Percentiles rank a stretch among this genome's conserved stretches.
Evolutionary conservation across 2,113 vertebrate species (phyloP).

Genomic region (Cinclus cinclus): DNA sequence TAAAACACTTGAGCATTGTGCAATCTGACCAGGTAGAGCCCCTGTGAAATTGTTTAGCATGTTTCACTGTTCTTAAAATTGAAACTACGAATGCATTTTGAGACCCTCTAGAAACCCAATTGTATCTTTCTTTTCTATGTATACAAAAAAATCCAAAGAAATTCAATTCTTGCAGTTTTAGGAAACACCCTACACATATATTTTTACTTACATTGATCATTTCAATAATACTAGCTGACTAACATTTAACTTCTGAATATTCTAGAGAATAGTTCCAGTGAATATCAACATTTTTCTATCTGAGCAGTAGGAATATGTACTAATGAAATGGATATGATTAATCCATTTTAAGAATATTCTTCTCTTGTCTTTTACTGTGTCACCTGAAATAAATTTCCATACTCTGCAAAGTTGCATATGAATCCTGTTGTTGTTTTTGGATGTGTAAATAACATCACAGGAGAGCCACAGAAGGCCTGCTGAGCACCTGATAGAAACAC

Average conservation of each 20-base stretch:
- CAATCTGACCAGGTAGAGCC: background rate
- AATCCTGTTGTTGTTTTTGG: background rate
- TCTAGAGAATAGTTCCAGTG: background rate
- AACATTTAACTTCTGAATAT: background rate
- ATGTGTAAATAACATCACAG: background rate
- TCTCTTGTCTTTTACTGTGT: background rate
- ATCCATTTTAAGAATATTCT: background rate
- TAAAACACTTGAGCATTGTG: background rate
- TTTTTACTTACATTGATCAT: background rate
- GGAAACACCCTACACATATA: background rate
- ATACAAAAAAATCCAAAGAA: background rate
- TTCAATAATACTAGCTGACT: background rate
- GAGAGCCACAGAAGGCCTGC: background rate
- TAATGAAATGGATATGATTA: background rate
- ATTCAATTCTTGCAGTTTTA: background rate
- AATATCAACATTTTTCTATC: background rate
- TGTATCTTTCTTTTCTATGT: background rate
- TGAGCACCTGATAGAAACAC: background rate
- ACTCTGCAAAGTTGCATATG: background rate
- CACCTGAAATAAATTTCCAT: background rate
- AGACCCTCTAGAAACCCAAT: background rate
- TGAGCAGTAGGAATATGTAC: background rate
- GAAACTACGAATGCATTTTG: constrained; percentile 6
- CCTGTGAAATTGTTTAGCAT: constrained; percentile 12
- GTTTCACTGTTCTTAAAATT: constrained; percentile 14